Conservation (phyloP, 1,140 invertebrate genomes). For the Drosophila miranda region DNA sequence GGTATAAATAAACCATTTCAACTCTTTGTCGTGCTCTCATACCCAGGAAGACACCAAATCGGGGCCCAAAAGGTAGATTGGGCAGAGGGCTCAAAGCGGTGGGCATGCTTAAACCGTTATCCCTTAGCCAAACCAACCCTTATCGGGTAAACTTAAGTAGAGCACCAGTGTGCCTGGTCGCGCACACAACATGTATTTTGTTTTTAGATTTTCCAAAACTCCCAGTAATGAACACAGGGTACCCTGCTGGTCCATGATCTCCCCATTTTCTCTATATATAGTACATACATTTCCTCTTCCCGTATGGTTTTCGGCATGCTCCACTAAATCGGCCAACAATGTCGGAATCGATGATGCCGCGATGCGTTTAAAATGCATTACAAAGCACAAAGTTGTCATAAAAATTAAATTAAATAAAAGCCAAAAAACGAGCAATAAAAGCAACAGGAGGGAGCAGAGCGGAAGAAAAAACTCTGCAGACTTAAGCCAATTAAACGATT, state of each 20-base stretch:
- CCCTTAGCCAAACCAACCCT: too few species aligned
- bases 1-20: constrained; percentile 53
- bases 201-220: too few species aligned
- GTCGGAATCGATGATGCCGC: constrained; percentile 55
- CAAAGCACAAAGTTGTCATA: constrained; percentile 73
- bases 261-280: neutral
- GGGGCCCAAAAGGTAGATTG: constrained; percentile 36
- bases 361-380: constrained; percentile 73
- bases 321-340: constrained; percentile 56
- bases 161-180: too few species aligned
- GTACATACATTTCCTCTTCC: constrained; percentile 25
- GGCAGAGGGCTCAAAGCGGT: constrained; percentile 1
- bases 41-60: constrained; percentile 11
- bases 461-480: constrained; percentile 36
- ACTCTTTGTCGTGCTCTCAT: constrained; percentile 27
- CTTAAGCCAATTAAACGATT: constrained; percentile 81
- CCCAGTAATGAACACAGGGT: constrained; percentile 1
- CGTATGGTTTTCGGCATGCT: constrained; percentile 35
- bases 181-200: too few species aligned
- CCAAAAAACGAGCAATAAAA: constrained; percentile 29
- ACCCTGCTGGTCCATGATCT: neutral
- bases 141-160: too few species aligned
- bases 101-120: too few species aligned
- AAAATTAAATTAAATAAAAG: constrained; percentile 74
- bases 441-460: constrained; percentile 3